A percentile compares a stretch with the other conserved stretches of the same genome.
Conservation (phyloP, 2,888 invertebrate species). For the Cryptocheilus praepositus region DNA sequence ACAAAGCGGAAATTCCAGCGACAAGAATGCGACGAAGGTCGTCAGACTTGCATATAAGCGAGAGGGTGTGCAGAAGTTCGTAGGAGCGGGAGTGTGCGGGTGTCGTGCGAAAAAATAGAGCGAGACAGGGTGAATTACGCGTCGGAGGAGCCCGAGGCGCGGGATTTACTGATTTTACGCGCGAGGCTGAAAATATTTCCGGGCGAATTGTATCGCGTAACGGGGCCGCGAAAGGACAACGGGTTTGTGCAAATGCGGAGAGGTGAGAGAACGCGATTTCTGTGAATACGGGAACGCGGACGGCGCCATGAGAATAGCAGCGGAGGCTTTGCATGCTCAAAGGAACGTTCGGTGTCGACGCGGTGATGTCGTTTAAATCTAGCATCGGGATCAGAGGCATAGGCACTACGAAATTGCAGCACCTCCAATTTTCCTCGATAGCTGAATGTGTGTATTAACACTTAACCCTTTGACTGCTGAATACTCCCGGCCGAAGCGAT, state of each 20-base stretch:
- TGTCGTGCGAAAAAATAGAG: background rate
- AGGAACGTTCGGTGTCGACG: slow-evolving; percentile 23
- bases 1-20: slow-evolving; percentile 52
- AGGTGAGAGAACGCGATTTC: background rate
- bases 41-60: background rate
- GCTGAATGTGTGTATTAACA: too few species aligned
- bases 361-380: slow-evolving; percentile 62
- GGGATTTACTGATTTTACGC: slow-evolving; percentile 60
- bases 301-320: slow-evolving; percentile 51
- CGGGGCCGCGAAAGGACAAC: too few species aligned
- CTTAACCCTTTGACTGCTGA: too few species aligned
- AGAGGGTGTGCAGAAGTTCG: slow-evolving; percentile 8
- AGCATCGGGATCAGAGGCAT: too few species aligned
- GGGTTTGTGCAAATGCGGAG: slow-evolving; percentile 8
- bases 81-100: slow-evolving; percentile 8
- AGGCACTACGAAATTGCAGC: too few species aligned
- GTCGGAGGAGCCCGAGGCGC: slow-evolving; percentile 53
- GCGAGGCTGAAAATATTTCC: slow-evolving; percentile 52
- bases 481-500: too few species aligned
- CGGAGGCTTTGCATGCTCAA: slow-evolving; percentile 34
- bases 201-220: slow-evolving; percentile 43
- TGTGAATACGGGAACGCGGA: slow-evolving; percentile 11
- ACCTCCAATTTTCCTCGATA: too few species aligned
- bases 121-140: slow-evolving; percentile 39
- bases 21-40: slow-evolving; percentile 49